phyloP scores from a whole-genome alignment of 2,888 invertebrate species.

The Crioceris asparagi region DNA sequence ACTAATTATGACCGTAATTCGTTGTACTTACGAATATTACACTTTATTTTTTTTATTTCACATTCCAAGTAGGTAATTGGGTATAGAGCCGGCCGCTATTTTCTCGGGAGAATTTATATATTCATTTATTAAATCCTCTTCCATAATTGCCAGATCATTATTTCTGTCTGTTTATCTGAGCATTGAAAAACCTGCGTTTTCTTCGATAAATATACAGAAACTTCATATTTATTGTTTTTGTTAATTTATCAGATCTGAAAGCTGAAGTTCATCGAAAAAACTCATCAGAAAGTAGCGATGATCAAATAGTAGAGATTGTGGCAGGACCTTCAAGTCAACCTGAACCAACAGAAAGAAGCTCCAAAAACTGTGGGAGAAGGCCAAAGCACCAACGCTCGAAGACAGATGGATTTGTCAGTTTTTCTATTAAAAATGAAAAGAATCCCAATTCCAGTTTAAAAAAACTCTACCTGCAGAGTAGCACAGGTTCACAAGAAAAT shows the following conservation, averaged over 20 bases:
- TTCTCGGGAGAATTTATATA: too few species aligned
- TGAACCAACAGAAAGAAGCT: slow-evolving; percentile 7
- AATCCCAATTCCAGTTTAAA: slow-evolving; percentile 30
- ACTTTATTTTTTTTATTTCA: too few species aligned
- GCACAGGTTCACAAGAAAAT: slow-evolving; percentile 43
- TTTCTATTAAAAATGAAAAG: slow-evolving; percentile 39
- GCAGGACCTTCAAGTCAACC: too few species aligned
- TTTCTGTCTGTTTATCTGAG: too few species aligned
- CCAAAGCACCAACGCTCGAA: slow-evolving; percentile 26
- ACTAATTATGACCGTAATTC: too few species aligned
- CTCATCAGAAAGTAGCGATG: slow-evolving; percentile 79
- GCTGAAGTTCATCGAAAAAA: slow-evolving; percentile 89
- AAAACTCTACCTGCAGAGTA: slow-evolving; percentile 37
- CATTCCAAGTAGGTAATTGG: too few species aligned
- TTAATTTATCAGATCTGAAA: slow-evolving; percentile 59
- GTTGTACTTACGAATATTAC: too few species aligned
- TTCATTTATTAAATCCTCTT: too few species aligned
- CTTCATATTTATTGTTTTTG: slow-evolving; percentile 1
- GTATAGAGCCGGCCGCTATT: too few species aligned
- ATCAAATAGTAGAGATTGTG: slow-evolving; percentile 38
- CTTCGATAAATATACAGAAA: too few species aligned
- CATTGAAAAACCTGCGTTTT: too few species aligned
- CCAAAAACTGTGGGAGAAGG: slow-evolving; percentile 6
- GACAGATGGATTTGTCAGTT: slow-evolving; percentile 32
- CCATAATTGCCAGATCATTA: too few species aligned